phyloP scores from a whole-genome alignment of 2,888 invertebrate genomes.

The Coremacera marginata region DNA sequence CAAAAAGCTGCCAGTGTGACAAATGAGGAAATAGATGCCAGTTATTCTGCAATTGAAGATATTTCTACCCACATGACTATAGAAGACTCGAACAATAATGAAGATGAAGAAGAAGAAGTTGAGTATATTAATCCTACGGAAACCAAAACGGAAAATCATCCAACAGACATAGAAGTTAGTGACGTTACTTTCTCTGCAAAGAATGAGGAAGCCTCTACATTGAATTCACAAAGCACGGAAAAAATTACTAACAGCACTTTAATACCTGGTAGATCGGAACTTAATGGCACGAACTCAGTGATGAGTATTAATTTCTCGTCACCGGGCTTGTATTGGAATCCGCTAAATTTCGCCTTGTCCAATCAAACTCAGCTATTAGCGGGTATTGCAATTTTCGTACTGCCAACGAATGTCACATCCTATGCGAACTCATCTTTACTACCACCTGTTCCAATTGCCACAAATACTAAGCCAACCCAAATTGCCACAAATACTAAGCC shows the following conservation, averaged over 20 bases:
- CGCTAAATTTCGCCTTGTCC: constrained; percentile 19
- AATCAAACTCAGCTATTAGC: constrained; percentile 18
- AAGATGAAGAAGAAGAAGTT: too few relatives aligned
- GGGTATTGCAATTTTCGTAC: constrained; percentile 6
- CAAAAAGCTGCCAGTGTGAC: too few relatives aligned
- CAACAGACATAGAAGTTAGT: neutral
- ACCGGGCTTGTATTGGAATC: constrained; percentile 22
- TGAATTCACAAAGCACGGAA: neutral
- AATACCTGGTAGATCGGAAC: neutral
- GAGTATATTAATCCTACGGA: neutral
- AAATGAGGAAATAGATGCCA: too few relatives aligned
- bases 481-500: neutral
- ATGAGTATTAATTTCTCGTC: neutral
- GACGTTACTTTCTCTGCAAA: too few relatives aligned
- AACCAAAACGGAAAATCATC: neutral
- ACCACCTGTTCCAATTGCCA: neutral
- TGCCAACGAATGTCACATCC: constrained; percentile 29
- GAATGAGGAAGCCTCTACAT: too few relatives aligned
- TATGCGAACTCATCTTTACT: neutral
- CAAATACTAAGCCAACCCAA: too few relatives aligned
- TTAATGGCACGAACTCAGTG: neutral
- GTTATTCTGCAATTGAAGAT: too few relatives aligned
- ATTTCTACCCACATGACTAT: neutral
- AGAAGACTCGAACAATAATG: neutral
- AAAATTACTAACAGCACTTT: neutral